These are phyloP conservation scores for Elegia similella DNA, from an alignment of 2,888 invertebrate genomes.

Conservation along the genomic window DNA sequence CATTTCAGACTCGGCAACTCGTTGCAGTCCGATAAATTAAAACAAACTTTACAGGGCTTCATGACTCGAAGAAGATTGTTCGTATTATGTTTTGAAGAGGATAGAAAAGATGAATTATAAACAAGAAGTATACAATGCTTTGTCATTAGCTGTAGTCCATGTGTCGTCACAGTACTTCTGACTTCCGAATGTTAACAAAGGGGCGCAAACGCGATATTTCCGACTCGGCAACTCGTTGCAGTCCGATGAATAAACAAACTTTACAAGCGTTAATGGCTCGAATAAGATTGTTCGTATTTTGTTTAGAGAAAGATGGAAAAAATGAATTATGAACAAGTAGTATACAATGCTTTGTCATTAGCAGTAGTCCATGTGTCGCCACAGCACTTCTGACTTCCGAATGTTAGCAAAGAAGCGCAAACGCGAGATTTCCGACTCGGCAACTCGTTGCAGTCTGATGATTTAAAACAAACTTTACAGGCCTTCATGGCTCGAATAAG, in stretches of 20 bases:
- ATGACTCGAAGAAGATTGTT: too few species aligned
- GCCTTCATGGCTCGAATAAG: neutral
- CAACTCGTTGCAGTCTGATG: conserved; percentile 26
- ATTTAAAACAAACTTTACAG: conserved; percentile 26
- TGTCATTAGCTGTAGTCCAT: conserved; percentile 13
- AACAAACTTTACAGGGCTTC: neutral
- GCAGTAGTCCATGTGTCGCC: conserved; percentile 14
- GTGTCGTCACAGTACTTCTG: conserved; percentile 27
- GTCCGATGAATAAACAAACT: conserved; percentile 27
- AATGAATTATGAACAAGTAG: neutral
- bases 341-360: conserved; percentile 11
- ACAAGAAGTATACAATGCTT: conserved; percentile 4
- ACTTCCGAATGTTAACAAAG: conserved; percentile 43
- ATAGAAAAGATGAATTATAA: neutral
- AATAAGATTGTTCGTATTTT: too few species aligned
- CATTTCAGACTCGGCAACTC: too few species aligned
- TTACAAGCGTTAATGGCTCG: neutral
- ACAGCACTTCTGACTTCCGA: conserved; percentile 34
- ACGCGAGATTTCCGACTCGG: conserved; percentile 34
- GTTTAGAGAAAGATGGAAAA: too few species aligned
- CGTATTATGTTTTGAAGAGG: too few species aligned
- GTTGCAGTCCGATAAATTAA: neutral
- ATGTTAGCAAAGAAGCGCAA: conserved; percentile 43
- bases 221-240: conserved; percentile 27
- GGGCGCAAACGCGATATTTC: conserved; percentile 37